Base-by-base conservation (phyloP, 2,888 invertebrate genomes). In the Chelonus formosanus region DNA sequence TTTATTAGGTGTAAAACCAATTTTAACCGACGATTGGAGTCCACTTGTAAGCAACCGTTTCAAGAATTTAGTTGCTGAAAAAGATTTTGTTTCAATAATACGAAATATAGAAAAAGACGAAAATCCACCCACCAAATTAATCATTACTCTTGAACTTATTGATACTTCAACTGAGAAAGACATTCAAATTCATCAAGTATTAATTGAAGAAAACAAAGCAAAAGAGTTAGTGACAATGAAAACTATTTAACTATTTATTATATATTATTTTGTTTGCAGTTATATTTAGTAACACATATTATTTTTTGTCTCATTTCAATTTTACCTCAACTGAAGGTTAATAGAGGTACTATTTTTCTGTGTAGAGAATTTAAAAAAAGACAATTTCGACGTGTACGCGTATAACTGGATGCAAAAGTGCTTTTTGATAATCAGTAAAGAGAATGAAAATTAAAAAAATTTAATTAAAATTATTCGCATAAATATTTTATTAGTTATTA, bases 11-110 rank as follows among this genome's bases (percentile, higher is more conserved):
- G 85, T 89, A 63, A 82, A 84, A 70, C 86, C 89, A 50, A 84
- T 44, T 47, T 10, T n/a, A 82, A 87, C 89, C 73, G 85, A 85
- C 74, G 90, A 92, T 82, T 92, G 92, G 92, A 86, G 89, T 0
- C 88, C 90, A 72, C 90, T 91, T 73, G 92, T 93, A 82, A 92
- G 92, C 75, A 84, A 91, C 60, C 85, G 89, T 67, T 94, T 94
- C 80, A 90, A 91, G 75, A 86, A 90, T 72, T 78, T 93, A 69
- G 91, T 92, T 4, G 89, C 90, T 44, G 88, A 90, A 44, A 89
- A 90, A 74, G 86, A 88, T 60, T 92, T 94, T 71, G 91, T 91
- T 8, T 91, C 92, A 0, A 81, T 90, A 56, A 87, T 94, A 59
- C 87, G 88, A 70, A 87, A 89, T 31, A 87, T 90, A 5, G 88